Base-by-base conservation (phyloP, 1,140 invertebrate species). In the Drosophila mayri region DNA sequence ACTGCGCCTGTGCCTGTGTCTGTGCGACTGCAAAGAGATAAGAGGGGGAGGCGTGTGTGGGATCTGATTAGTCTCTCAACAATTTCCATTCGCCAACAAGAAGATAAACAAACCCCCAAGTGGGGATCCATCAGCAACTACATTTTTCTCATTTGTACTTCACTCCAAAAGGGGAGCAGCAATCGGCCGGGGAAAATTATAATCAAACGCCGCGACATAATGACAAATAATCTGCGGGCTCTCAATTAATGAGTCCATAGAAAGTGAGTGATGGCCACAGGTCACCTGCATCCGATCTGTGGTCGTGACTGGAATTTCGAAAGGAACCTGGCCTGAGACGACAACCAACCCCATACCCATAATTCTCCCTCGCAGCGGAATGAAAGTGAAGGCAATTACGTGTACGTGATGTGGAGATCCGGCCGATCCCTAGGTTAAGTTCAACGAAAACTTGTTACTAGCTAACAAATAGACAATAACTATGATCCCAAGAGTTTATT, bases 221-320 rank as follows among this genome's bases (percentile, higher is more conserved):
- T 81, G 79, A 72, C 66, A 81, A 81, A 81, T 61, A 81, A 72
- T 66, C 61, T 46, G 50, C 16, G 37, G 43, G 47, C 37, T 52
- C 52, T 57, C 43, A 66, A 79, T 74, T 67, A 79, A 79, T 79
- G 58, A 66, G 55, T 14, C 8, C 32, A 37, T 4, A 12, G 14
- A 11, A 25, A 67, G 57, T 75, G 35, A 66, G 25, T 72, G 73
- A 47, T 54, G 43, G 46, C 44, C 32, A 30, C 65, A 40, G 54
- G 49, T 60, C 64, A 55, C 47, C 47, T 37, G 41, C 55, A 49
- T 18, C 47, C 30, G 66, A 78, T 65, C 40, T 18, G 55, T 78
- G n/a, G 47, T 50, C 77, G 77, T 79, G 77, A 79, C 77, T 74
- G 43, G 77, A 74, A 68, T 79, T 71, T 72, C 35, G 75, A 77